Base-by-base conservation (phyloP, 2,113 vertebrate genomes). In the Cottus gobio region DNA sequence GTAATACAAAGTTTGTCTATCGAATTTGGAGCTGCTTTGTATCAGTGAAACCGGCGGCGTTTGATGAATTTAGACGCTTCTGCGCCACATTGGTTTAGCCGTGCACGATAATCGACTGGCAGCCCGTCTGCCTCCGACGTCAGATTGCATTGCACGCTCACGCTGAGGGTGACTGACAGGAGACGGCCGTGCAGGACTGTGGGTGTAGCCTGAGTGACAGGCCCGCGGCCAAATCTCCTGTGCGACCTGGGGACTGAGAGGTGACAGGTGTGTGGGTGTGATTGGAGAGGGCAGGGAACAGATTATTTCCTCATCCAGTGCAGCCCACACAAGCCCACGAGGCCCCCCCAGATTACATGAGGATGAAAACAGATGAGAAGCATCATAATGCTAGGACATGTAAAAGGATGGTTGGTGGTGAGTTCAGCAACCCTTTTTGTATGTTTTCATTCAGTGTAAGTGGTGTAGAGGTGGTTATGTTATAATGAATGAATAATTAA, bases 161-260 rank as follows among this genome's bases (percentile, higher is more conserved):
- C 6, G 54, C 74, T 36, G 73, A 81, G 78, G 42, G 77, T 83
- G 87, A 88, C 44, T 86, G 90, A 89, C 90, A 79, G 77, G 56
- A 30, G 54, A 62, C 8, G 82, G 76, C 72, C 48, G 1, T 13
- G 75, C 13, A 71, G 84, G 79, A 54, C 56, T 52, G 87, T 71
- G 83, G 86, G 82, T 42, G 57, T 12, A 52, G 82, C 61, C 70
- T 81, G 79, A 86, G 72, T 80, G 91, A 86, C 89, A 83, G 75
- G 63, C 76, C 70, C n/a, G 76, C 54, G 75, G 84, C 80, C 80
- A 75, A 77, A 82, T 70, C 82, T 84, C 68, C 24, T 10, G 13
- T 63, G 85, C 22, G 60, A 75, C 75, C 79, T 36, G 76, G 82
- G 75, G 85, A 90, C 82, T 3, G 42, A 64, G 77, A 82, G 77